Conservation (phyloP, 2,797 vertebrate genomes). For the Rhynchonycteris naso region DNA sequence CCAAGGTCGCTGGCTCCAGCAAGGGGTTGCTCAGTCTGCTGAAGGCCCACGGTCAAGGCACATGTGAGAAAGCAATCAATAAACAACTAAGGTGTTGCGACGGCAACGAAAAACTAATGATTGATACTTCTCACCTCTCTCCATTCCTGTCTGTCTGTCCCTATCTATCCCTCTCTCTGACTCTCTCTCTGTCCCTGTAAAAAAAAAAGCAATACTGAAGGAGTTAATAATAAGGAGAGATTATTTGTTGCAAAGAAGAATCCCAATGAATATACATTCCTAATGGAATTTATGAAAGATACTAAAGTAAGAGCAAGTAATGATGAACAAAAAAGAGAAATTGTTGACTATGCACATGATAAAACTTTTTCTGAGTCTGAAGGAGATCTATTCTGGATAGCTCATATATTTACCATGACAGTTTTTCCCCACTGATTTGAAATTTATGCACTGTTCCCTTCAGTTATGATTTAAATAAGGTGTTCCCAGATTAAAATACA, state of each 20-base stretch:
- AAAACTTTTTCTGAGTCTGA: background rate
- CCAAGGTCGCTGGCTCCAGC: no score
- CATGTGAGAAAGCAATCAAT: no score
- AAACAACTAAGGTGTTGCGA: no score
- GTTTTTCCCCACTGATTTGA: background rate
- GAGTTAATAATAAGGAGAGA: background rate
- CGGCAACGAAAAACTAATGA: no score
- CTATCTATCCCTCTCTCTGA: no score
- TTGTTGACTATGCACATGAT: background rate
- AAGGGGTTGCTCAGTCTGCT: no score
- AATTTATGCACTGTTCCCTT: background rate
- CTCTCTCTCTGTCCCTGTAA: no score
- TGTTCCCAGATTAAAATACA: background rate
- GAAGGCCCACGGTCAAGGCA: no score
- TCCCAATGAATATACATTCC: background rate
- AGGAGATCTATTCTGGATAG: background rate
- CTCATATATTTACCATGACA: background rate
- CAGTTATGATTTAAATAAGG: background rate
- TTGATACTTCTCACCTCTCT: no score
- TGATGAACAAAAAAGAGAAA: background rate
- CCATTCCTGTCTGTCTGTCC: no score
- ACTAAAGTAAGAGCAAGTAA: background rate
- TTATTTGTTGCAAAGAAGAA: background rate
- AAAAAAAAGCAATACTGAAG: background rate
- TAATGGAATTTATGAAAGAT: background rate